phyloP scores from a whole-genome alignment of 2,113 vertebrate species.

The Barbus barbus region DNA sequence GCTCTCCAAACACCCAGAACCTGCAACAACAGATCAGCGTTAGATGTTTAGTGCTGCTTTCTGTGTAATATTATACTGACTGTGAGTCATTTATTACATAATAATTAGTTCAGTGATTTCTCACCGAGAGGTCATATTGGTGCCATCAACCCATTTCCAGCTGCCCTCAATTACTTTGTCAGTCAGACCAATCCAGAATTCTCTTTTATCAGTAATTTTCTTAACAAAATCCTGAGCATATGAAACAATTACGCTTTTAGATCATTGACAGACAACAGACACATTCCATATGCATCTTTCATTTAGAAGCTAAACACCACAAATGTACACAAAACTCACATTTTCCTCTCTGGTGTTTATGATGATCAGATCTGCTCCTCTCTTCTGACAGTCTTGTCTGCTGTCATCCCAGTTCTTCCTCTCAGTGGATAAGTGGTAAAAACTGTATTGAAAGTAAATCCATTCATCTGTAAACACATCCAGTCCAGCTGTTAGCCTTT shows the following conservation, averaged over 20 bases:
- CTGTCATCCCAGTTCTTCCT: neutral
- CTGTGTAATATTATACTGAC: neutral
- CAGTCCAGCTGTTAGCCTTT: neutral
- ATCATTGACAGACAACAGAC: neutral
- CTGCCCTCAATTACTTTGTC: neutral
- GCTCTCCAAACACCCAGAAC: neutral
- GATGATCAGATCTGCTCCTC: constrained; percentile 6
- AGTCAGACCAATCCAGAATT: neutral
- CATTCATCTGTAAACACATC: neutral
- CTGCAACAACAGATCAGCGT: neutral
- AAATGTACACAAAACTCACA: neutral
- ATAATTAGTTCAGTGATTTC: neutral
- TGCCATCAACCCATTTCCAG: neutral
- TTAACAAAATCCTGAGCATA: neutral
- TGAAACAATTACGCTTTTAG: neutral
- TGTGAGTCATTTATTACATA: neutral
- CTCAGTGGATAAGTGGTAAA: too few relatives aligned
- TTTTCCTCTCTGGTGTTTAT: neutral
- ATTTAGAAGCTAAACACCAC: neutral
- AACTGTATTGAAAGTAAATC: too few relatives aligned
- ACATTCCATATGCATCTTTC: neutral
- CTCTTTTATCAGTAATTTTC: neutral
- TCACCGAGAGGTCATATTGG: neutral
- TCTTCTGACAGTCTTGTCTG: neutral
- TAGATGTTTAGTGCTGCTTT: neutral